Evolutionary conservation across 2,113 vertebrate species (phyloP), one percentile per base, ranked within the genome.

Genomic region (Aptenodytes patagonicus): DNA sequence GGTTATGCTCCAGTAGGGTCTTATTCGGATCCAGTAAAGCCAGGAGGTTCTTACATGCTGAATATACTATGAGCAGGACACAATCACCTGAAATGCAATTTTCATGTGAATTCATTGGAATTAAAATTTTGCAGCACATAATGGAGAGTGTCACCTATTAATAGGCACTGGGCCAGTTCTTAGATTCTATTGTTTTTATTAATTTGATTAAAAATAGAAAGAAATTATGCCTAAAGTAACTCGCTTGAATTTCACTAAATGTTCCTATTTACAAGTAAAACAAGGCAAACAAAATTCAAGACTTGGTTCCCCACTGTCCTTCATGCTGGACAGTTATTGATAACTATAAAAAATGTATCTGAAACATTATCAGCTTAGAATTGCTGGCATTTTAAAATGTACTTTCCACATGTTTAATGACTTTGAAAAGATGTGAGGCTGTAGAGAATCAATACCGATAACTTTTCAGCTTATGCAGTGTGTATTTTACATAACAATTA

Each of bases 221-320:
- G 7, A 88, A 93, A 54, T 26, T 85, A 32, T 62, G 26, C 92
- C 95, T 46, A 47, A 84, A 91, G 71, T 72, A 78, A 91, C 38
- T 83, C 80, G 5, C 17, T 60, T 84, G 51, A 7, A 46, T 91
- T 87, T 95, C 36, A 68, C 57, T 79, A 85, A 51, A 71, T 40
- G 26, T 61, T 93, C 38, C n/a, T 62, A 87, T 38, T 89, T 87
- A 73, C 54, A 92, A 89, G 42, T 77, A 75, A 83, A 92, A 36
- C 42, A 83, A 62, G 44, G 60, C 52, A 93, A 95, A 76, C 25
- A 68, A 82, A 76, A 65, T 80, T 83, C 36, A 85, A 66, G 13
- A 8, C 32, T 62, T 73, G 25, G 20, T 86, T 94, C 22, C 51
- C 28, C 13, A 13, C 32, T 85, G 15, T 26, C n/a, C 0, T 0